Percentiles rank a stretch among this genome's conserved stretches.
Conservation (phyloP, 1,140 invertebrate species). For the Caligus rogercresseyi region DNA sequence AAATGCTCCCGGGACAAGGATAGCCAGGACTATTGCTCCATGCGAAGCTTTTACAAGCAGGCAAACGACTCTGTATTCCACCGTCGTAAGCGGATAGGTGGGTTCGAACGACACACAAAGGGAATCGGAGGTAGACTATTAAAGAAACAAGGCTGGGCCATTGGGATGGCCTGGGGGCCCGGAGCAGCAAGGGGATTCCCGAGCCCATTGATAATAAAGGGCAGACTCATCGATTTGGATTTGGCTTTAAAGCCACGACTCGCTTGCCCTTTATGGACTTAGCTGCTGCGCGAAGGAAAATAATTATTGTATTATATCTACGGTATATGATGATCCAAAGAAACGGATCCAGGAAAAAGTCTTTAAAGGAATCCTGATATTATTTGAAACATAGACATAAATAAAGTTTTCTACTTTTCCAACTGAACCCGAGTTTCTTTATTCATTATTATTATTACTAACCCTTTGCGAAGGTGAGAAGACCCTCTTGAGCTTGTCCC, state of each 20-base stretch:
- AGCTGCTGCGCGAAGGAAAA: neutral
- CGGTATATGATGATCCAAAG: neutral
- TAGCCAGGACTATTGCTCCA: conserved; percentile 31
- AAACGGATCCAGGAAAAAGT: neutral
- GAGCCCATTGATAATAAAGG: conserved; percentile 26
- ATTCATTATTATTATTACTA: too few species aligned
- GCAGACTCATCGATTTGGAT: conserved; percentile 18
- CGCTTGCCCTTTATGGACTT: neutral
- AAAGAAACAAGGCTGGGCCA: conserved; percentile 38
- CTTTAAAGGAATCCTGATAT: neutral
- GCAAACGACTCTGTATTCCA: conserved; percentile 18
- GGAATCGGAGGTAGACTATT: conserved; percentile 35
- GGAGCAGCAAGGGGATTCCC: conserved; percentile 24
- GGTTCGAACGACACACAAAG: conserved; percentile 34
- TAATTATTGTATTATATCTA: conserved; percentile 3
- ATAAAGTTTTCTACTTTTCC: too few species aligned
- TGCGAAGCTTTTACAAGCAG: conserved; percentile 30
- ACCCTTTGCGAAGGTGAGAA: too few species aligned
- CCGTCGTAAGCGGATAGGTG: conserved; percentile 28
- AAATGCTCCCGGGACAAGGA: conserved; percentile 33
- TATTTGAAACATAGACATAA: too few species aligned
- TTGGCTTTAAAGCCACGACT: neutral
- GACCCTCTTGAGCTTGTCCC: too few species aligned
- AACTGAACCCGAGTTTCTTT: too few species aligned
- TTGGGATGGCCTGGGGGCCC: conserved; percentile 36